A percentile compares a stretch with the other conserved stretches of the same genome.
These are phyloP conservation scores for Platichthys stellatus DNA, from an alignment of 2,113 vertebrate genomes.

Conservation along the genomic window DNA sequence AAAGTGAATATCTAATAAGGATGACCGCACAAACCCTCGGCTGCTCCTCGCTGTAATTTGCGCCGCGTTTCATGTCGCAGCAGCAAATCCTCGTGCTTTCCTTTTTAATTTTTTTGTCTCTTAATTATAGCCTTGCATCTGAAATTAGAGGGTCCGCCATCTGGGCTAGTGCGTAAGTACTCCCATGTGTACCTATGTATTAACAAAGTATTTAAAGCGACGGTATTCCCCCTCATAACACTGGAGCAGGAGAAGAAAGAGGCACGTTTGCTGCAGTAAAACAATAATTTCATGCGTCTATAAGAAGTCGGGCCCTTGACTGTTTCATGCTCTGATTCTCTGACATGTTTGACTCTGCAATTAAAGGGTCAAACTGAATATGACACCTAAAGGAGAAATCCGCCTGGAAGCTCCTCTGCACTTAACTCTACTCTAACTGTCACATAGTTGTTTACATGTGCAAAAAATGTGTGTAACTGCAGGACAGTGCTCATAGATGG, in stretches of 20 bases:
- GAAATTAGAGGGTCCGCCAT: slow-evolving; percentile 97
- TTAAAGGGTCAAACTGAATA: background rate
- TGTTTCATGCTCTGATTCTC: background rate
- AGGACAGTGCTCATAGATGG: no score
- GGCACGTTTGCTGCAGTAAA: slow-evolving; percentile 56
- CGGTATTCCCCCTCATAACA: slow-evolving; percentile 77
- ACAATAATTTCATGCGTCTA: slow-evolving; percentile 53
- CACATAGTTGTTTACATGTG: background rate
- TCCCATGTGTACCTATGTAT: slow-evolving; percentile 95
- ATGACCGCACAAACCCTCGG: slow-evolving; percentile 70
- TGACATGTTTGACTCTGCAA: no score
- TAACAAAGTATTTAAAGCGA: slow-evolving; percentile 84
- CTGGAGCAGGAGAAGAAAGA: slow-evolving; percentile 24
- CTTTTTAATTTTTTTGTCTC: slow-evolving; percentile 95
- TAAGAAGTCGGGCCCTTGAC: slow-evolving; percentile 27
- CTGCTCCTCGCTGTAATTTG: slow-evolving; percentile 78
- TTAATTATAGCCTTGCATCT: slow-evolving; percentile 96
- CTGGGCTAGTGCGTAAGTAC: slow-evolving; percentile 92
- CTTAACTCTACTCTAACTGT: no score
- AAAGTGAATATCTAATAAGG: slow-evolving; percentile 79
- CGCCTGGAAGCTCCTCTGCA: background rate
- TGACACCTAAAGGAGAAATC: background rate
- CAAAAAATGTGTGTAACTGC: background rate
- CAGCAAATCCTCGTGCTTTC: slow-evolving; percentile 84
- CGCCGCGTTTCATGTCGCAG: slow-evolving; percentile 81